phyloP scores from a whole-genome alignment of 2,113 vertebrate genomes.

The Equus quagga region DNA sequence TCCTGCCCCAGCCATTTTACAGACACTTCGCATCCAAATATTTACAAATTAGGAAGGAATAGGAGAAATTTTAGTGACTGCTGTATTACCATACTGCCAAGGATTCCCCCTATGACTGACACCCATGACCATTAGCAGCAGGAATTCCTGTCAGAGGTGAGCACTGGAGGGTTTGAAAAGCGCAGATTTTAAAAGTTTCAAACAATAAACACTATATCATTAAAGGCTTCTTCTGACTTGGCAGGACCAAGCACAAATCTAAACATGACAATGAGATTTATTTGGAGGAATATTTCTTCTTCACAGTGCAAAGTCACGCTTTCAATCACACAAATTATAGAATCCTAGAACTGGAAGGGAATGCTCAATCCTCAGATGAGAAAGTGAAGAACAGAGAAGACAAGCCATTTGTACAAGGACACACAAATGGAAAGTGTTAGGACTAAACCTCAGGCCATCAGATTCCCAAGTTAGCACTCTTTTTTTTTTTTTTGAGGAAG shows the following conservation, averaged over 20 bases:
- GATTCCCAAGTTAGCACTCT: not conserved
- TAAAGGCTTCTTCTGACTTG: not conserved
- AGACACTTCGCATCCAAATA: conserved; percentile 43
- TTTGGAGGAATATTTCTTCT: not conserved
- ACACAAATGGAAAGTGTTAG: not conserved
- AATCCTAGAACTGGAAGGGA: not conserved
- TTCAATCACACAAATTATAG: not conserved
- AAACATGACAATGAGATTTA: not conserved
- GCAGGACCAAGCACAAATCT: not conserved
- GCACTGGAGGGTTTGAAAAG: not conserved
- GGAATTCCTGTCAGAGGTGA: not conserved
- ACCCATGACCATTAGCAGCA: not conserved
- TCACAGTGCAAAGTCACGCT: not conserved
- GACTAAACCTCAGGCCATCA: not conserved
- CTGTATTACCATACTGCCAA: not conserved
- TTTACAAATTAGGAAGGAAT: conserved; percentile 48
- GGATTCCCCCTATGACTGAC: not conserved
- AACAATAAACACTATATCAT: not conserved
- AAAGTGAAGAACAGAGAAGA: not conserved
- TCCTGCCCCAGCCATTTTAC: not conserved
- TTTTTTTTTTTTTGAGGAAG: not conserved
- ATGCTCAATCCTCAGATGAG: not conserved
- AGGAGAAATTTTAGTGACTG: not conserved
- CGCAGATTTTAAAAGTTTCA: not conserved
- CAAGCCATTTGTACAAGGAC: not conserved